phyloP scores from a whole-genome alignment of 2,797 vertebrate genomes.

The Helostoma temminkii region DNA sequence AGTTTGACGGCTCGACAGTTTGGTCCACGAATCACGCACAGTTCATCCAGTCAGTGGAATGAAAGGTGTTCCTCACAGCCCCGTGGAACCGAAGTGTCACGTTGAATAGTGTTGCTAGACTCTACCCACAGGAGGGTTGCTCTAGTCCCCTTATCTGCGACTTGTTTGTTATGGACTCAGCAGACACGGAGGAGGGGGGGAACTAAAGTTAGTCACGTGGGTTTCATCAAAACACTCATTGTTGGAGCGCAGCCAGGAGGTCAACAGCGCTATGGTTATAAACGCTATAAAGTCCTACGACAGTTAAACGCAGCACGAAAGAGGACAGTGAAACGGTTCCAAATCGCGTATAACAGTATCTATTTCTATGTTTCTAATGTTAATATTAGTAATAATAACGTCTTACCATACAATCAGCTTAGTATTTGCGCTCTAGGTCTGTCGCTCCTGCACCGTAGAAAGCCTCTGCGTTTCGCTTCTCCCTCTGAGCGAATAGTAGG shows the following conservation, averaged over 20 bases:
- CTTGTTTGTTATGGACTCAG: slow-evolving; percentile 71
- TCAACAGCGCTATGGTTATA: slow-evolving; percentile 13
- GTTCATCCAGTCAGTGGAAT: not conserved
- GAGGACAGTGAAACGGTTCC: accelerated
- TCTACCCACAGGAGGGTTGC: slow-evolving; percentile 25
- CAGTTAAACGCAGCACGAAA: slow-evolving; percentile 6
- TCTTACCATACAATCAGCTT: too few species aligned
- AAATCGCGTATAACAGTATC: accelerated
- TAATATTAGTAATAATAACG: not conserved
- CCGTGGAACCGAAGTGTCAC: slow-evolving; percentile 42
- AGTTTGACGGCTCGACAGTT: not conserved
- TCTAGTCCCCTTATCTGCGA: slow-evolving; percentile 48
- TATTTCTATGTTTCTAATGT: accelerated
- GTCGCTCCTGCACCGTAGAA: slow-evolving; percentile 8
- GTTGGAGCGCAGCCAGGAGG: slow-evolving; percentile 27
- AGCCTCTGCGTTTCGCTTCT: slow-evolving; percentile 8
- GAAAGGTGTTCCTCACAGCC: slow-evolving; percentile 11
- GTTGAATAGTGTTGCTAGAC: slow-evolving; percentile 16
- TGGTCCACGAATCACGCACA: not conserved
- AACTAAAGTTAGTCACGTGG: slow-evolving; percentile 68
- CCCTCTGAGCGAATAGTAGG: slow-evolving; percentile 53
- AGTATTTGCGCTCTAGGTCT: slow-evolving; percentile 4
- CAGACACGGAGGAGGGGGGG: slow-evolving; percentile 12
- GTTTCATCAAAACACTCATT: slow-evolving; percentile 60
- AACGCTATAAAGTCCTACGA: not conserved